These are phyloP conservation scores for Zoanthus sociatus DNA, from an alignment of 92 coral and sea anemone genomes.

Conservation along the genomic window DNA sequence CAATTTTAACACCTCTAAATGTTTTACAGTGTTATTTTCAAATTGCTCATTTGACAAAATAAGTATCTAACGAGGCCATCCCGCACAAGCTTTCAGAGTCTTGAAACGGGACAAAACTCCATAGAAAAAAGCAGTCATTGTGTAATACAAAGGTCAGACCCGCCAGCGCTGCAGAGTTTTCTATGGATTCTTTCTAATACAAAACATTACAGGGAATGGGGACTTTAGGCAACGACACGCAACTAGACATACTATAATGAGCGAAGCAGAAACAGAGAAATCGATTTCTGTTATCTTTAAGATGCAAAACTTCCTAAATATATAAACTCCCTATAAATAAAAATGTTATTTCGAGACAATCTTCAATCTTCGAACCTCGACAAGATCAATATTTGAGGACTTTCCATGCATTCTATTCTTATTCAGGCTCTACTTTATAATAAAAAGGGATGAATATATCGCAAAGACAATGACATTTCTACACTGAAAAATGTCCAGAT, in stretches of 20 bases:
- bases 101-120: background rate
- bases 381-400: conserved; percentile 10
- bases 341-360: background rate
- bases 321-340: too few relatives aligned
- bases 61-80: too few relatives aligned
- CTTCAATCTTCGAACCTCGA: background rate
- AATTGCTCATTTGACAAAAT: background rate
- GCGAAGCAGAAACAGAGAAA: background rate
- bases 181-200: background rate
- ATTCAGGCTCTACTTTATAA: background rate
- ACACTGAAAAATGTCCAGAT: conserved; percentile 14
- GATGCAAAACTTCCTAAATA: conserved; percentile 5
- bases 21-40: background rate
- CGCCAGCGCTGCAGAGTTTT: background rate
- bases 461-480: background rate
- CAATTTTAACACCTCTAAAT: background rate
- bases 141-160: background rate
- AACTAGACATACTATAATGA: background rate
- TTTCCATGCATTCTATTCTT: background rate
- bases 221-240: background rate
- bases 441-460: background rate
- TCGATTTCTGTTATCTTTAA: background rate
- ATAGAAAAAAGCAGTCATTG: background rate
- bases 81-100: background rate
- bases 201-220: too few relatives aligned